Evolutionary conservation across 2,113 vertebrate species (phyloP), one percentile per base, ranked within the genome.

Genomic region (Oceanites oceanicus): DNA sequence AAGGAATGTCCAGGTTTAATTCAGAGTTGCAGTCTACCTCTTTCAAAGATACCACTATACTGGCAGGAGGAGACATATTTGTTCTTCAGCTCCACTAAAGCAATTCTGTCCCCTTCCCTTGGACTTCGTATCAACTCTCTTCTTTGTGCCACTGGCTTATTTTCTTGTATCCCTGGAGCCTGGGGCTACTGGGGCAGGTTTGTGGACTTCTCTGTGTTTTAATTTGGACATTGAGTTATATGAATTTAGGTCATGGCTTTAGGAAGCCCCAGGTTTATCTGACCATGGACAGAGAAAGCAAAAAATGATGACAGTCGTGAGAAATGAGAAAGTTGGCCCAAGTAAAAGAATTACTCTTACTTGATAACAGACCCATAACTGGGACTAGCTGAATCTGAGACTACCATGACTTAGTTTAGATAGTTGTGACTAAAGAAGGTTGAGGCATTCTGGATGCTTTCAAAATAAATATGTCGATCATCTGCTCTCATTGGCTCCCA

Each of bases 381-480:
- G 0, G 74, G 81, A 93, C 90, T 56, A 94, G 58, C 42, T 79
- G 62, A 79, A 42, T 88, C 58, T 50, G 63, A 40, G 49, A 47
- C n/a, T 87, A 79, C 29, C n/a, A 34, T n/a, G 49, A 85, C 38
- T 90, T 90, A 34, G 38, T 94, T 82, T 75, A 93, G 73, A 82
- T 76, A 76, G 78, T 71, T 96, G 81, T 93, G 93, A 93, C 90
- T 93, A 67, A 70, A 88, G 92, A 96, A 94, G 71, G 75, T 92
- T 96, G 85, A 94, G 67, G 50, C 93, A 62, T 95, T 92, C 87
- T 94, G 82, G 55, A 59, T 94, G 87, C 92, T 96, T 97, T 96
- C 96, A 93, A 96, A 97, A 92, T 88, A 96, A 91, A 78, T 88
- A 92, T 90, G 93, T 88, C 1, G 12, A 90, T 97, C 93, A 93